phyloP scores from a whole-genome alignment of 2,113 vertebrate species.

The Arizona elegans region DNA sequence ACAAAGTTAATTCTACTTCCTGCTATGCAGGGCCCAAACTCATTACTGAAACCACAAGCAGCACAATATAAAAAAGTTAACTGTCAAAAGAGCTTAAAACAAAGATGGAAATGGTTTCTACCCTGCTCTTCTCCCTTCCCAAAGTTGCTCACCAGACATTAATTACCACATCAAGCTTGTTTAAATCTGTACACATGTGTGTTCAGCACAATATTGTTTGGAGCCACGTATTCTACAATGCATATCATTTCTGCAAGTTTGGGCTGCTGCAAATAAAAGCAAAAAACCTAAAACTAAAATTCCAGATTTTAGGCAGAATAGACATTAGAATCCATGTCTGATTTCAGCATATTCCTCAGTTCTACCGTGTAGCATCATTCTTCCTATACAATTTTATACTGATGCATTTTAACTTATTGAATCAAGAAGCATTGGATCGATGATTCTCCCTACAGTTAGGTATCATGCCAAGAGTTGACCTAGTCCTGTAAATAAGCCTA shows the following conservation, averaged over 20 bases:
- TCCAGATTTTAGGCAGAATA: neutral
- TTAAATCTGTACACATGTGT: slow-evolving; percentile 12
- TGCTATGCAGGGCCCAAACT: slow-evolving; percentile 71
- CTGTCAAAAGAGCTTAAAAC: slow-evolving; percentile 67
- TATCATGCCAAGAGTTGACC: neutral
- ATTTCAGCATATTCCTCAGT: neutral
- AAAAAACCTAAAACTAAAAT: neutral
- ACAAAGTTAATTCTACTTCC: slow-evolving; percentile 75
- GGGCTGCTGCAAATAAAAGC: neutral
- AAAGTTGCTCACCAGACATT: slow-evolving; percentile 20
- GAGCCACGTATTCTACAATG: neutral
- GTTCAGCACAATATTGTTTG: neutral
- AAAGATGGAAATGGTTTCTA: slow-evolving; percentile 57
- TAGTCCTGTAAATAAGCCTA: neutral
- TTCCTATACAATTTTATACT: neutral
- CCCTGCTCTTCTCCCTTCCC: neutral
- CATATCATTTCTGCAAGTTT: neutral
- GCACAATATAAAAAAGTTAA: slow-evolving; percentile 60
- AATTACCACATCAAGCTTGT: slow-evolving; percentile 52
- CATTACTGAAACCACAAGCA: slow-evolving; percentile 74
- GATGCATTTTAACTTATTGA: neutral
- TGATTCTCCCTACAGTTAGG: neutral
- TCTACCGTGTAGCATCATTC: neutral
- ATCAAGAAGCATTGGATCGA: neutral
- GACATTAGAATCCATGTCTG: neutral